These are phyloP conservation scores for Tetragonula carbonaria DNA, from an alignment of 2,888 invertebrate genomes.

Conservation along the genomic window DNA sequence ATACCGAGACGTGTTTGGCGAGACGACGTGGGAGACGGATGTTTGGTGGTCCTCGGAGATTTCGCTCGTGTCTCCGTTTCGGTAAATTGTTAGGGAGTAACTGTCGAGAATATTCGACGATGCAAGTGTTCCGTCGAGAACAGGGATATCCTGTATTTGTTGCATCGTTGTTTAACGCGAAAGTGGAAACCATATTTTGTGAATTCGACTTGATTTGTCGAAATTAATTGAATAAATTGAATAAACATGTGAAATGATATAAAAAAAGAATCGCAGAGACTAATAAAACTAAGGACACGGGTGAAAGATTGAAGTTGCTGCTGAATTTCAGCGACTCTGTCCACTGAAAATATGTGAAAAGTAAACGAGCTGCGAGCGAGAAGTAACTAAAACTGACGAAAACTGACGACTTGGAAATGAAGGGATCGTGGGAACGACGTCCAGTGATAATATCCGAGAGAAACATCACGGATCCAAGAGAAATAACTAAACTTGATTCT, in stretches of 20 bases:
- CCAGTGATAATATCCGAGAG: no score
- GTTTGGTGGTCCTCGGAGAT: neutral
- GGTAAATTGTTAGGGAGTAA: neutral
- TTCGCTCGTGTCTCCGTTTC: neutral
- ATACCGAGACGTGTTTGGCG: neutral
- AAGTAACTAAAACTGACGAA: no score
- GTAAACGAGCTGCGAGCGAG: neutral
- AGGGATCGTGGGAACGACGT: no score
- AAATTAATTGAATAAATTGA: no score
- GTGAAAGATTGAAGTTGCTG: neutral
- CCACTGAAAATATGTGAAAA: neutral
- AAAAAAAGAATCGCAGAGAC: no score
- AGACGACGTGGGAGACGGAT: neutral
- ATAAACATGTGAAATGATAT: no score
- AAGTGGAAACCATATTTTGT: neutral
- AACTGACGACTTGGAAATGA: no score
- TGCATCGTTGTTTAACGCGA: neutral
- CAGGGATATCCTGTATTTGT: neutral
- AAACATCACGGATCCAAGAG: no score
- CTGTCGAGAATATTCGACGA: neutral
- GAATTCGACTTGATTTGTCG: neutral
- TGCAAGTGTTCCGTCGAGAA: neutral
- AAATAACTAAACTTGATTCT: no score
- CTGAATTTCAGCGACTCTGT: neutral
- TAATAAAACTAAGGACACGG: neutral